Conservation (phyloP, 2,797 vertebrate species). For the Sebastes melanostomus region DNA sequence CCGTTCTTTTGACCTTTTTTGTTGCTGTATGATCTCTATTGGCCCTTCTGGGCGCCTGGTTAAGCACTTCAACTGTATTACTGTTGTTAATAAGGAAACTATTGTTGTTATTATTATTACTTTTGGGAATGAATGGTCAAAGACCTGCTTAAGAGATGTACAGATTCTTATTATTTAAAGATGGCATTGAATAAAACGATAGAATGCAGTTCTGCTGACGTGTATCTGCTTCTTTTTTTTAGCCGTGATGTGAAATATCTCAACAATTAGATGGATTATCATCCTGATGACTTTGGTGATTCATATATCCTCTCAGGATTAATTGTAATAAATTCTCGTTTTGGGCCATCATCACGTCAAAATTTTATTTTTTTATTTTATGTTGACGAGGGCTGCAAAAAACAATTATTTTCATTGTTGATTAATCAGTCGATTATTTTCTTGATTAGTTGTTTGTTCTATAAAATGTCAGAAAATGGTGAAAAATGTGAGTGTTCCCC, state of each 20-base stretch:
- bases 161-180: constrained; percentile 80
- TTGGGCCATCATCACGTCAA: not conserved
- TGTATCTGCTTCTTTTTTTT: not conserved
- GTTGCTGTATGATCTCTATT: constrained; percentile 60
- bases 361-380: not conserved
- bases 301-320: not conserved
- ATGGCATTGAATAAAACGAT: constrained; percentile 78
- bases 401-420: too few species aligned
- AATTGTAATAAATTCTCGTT: not conserved
- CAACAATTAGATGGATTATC: not conserved
- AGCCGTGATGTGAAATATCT: not conserved
- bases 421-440: too few species aligned
- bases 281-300: not conserved
- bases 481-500: too few species aligned
- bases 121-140: constrained; percentile 70
- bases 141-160: constrained; percentile 74
- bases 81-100: constrained; percentile 67
- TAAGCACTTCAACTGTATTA: constrained; percentile 78
- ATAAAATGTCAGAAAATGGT: too few species aligned
- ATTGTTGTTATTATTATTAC: constrained; percentile 59
- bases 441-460: too few species aligned
- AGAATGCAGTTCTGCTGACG: constrained; percentile 40
- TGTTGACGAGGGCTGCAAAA: too few species aligned
- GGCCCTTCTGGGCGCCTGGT: constrained; percentile 57
- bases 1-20: constrained; percentile 40